These are phyloP conservation scores for Trichopria drosophilae DNA, from an alignment of 2,888 invertebrate species.

Conservation along the genomic window DNA sequence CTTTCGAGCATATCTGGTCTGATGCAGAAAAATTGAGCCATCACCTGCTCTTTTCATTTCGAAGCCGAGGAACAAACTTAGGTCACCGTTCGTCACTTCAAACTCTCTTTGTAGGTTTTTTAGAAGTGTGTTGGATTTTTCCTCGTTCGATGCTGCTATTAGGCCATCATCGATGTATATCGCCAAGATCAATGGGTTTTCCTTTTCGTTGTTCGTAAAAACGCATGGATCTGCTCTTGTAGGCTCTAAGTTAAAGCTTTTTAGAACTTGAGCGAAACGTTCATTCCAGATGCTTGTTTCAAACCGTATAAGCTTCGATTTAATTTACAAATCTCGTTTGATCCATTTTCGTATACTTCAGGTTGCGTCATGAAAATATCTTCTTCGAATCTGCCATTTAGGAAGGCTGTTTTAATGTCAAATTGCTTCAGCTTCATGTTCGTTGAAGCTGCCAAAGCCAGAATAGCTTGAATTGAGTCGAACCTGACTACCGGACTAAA, in stretches of 20 bases:
- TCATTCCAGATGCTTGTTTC: conserved; percentile 51
- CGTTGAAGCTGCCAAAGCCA: conserved; percentile 39
- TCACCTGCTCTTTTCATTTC: too few relatives aligned
- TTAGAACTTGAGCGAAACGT: conserved; percentile 40
- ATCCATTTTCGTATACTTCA: conserved; percentile 43
- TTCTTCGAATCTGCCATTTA: conserved; percentile 44
- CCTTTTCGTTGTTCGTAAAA: conserved; percentile 32
- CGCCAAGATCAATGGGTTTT: conserved; percentile 34
- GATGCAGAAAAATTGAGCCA: too few relatives aligned
- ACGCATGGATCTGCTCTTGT: conserved; percentile 45
- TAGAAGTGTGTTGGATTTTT: conserved; percentile 1
- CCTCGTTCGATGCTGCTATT: conserved; percentile 8
- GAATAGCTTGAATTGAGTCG: conserved; percentile 38
- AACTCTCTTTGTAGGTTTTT: conserved; percentile 6
- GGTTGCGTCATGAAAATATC: conserved; percentile 50
- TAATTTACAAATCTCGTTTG: conserved; percentile 43
- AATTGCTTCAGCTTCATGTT: too few relatives aligned
- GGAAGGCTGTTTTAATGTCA: too few relatives aligned
- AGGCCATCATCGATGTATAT: too few relatives aligned
- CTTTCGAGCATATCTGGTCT: conserved; percentile 23
- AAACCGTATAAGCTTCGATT: conserved; percentile 50
- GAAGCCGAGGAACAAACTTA: too few relatives aligned
- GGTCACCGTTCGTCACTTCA: conserved; percentile 10
- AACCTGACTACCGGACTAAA: conserved; percentile 44
- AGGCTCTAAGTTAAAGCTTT: conserved; percentile 36